Percentiles rank a stretch among this genome's conserved stretches.
These are phyloP conservation scores for Cyprinodon tularosa DNA, from an alignment of 2,113 vertebrate genomes.

Conservation along the genomic window DNA sequence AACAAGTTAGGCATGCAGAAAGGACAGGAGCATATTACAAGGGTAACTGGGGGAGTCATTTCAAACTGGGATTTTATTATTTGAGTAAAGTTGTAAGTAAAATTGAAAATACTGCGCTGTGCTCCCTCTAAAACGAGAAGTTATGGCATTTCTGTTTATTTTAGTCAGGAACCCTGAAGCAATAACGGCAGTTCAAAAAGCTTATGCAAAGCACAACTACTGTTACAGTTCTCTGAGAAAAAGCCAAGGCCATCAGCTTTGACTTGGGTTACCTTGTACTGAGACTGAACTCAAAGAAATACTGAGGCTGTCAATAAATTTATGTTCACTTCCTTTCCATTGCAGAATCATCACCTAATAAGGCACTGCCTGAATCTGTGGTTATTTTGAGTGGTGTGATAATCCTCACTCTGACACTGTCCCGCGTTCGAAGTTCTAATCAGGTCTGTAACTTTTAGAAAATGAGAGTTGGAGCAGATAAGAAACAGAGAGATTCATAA, in stretches of 20 bases:
- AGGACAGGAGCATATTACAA: conserved; percentile 27
- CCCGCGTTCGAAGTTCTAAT: conserved; percentile 62
- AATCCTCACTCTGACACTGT: conserved; percentile 82
- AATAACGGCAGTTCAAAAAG: conserved; percentile 9
- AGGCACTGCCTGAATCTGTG: conserved; percentile 89
- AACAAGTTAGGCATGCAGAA: conserved; percentile 49
- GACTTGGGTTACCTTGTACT: conserved; percentile 69
- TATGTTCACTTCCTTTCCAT: conserved; percentile 84
- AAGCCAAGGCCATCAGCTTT: conserved; percentile 21
- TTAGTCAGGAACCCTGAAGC: conserved; percentile 28
- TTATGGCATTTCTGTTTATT: conserved; percentile 47
- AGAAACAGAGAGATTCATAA: conserved; percentile 22
- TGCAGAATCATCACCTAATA: conserved; percentile 93
- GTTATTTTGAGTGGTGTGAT: conserved; percentile 97
- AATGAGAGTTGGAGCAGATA: conserved; percentile 66
- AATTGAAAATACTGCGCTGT: conserved; percentile 23
- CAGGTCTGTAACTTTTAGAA: conserved; percentile 46
- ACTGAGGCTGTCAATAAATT: conserved; percentile 87
- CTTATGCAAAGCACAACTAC: conserved; percentile 16
- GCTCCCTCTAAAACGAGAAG: conserved; percentile 22
- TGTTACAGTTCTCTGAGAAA: conserved; percentile 30
- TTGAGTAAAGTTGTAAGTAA: neutral
- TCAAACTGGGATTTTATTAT: conserved; percentile 20
- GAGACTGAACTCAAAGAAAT: conserved; percentile 75
- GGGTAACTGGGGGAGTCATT: conserved; percentile 7